These are phyloP conservation scores for Squalus acanthias DNA, from an alignment of 2,797 vertebrate genomes.

Conservation along the genomic window DNA sequence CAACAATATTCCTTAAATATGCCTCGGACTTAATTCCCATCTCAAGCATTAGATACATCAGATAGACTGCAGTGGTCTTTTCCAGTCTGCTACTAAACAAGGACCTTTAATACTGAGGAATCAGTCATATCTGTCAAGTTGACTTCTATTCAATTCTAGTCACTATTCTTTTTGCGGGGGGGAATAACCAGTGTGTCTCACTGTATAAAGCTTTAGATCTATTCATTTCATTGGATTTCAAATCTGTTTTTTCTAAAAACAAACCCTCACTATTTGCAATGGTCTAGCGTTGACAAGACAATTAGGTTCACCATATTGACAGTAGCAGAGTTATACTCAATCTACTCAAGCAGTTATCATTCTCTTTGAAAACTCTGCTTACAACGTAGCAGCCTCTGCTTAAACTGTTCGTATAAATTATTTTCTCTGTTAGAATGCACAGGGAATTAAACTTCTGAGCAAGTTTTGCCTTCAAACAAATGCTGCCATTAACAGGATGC, in stretches of 20 bases:
- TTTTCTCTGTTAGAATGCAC: not conserved
- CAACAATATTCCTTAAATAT: not conserved
- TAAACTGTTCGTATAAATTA: not conserved
- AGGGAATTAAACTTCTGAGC: constrained; percentile 18
- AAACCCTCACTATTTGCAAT: not conserved
- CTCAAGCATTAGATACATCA: not conserved
- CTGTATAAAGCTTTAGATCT: not conserved
- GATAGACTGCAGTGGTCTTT: not conserved
- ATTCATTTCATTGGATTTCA: not conserved
- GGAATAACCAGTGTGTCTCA: not conserved
- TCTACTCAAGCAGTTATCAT: not conserved
- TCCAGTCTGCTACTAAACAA: not conserved
- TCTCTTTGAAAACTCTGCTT: not conserved
- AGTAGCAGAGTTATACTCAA: not conserved
- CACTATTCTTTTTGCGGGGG: not conserved
- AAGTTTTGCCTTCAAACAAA: constrained; percentile 30
- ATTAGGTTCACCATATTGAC: not conserved
- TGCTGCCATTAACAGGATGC: constrained; percentile 5
- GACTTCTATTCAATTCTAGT: not conserved
- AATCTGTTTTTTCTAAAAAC: not conserved
- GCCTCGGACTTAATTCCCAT: not conserved
- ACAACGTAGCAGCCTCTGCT: not conserved
- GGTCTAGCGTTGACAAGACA: too few species aligned
- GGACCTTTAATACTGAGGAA: not conserved
- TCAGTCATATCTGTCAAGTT: not conserved